Evolutionary conservation across 2,888 invertebrate genomes (phyloP).

Genomic region (Seira ritae): DNA sequence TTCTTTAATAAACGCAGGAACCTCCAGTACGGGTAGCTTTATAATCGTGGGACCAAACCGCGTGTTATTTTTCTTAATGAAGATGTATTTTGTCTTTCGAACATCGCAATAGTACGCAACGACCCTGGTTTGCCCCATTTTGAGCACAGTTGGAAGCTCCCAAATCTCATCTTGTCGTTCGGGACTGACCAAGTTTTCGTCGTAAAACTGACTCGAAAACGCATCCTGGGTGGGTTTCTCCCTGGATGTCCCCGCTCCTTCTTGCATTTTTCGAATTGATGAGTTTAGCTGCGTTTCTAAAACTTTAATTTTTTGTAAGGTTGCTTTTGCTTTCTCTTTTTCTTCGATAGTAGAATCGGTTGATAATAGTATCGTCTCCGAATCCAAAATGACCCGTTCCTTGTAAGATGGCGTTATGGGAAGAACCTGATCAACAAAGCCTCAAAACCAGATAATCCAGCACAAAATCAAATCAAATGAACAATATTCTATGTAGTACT

Average conservation of each 20-base stretch:
- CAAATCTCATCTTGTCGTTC: neutral
- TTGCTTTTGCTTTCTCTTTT: neutral
- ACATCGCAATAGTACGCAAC: neutral
- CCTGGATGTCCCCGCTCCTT: neutral
- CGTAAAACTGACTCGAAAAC: neutral
- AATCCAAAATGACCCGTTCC: neutral
- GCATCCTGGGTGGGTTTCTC: neutral
- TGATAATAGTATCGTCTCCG: neutral
- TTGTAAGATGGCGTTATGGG: neutral
- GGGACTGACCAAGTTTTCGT: neutral
- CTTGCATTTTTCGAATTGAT: neutral
- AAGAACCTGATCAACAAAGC: neutral
- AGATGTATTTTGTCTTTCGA: neutral
- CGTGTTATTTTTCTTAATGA: neutral
- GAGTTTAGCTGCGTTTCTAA: neutral
- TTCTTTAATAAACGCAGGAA: neutral
- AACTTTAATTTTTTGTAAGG: neutral
- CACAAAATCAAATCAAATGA: too few species aligned
- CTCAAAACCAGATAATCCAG: too few species aligned
- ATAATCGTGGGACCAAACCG: neutral
- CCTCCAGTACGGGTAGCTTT: neutral
- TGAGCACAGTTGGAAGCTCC: neutral
- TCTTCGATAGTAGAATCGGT: neutral
- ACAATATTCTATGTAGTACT: too few species aligned
- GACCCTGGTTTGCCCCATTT: neutral